A percentile compares a stretch with the other conserved stretches of the same genome.
phyloP scores from a whole-genome alignment of 2,797 vertebrate species.

The Thaleichthys pacificus region DNA sequence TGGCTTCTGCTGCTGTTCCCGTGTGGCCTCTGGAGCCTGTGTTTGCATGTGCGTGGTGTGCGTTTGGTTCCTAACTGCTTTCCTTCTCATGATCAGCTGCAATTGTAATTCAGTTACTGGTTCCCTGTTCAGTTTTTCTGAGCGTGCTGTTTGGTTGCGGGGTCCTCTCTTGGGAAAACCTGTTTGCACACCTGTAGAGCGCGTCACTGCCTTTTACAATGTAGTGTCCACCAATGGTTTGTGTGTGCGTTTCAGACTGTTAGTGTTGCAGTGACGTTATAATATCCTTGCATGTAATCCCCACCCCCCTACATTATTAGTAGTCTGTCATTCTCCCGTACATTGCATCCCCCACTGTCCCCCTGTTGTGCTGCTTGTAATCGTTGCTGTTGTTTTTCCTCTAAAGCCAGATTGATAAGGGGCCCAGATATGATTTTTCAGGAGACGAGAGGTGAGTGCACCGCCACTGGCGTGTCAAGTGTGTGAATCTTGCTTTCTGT shows the following conservation, averaged over 20 bases:
- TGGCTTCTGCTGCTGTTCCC: conserved; percentile 51
- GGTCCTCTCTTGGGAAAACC: neutral
- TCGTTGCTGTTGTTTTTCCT: conserved; percentile 74
- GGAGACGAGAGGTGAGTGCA: conserved; percentile 76
- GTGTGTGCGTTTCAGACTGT: conserved; percentile 14
- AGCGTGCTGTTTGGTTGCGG: neutral
- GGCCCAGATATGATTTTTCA: conserved; percentile 76
- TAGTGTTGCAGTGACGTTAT: conserved; percentile 9
- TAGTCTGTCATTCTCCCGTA: conserved; percentile 30
- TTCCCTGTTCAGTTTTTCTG: neutral
- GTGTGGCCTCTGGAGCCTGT: conserved; percentile 28
- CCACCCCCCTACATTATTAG: neutral
- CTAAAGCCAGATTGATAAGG: conserved; percentile 80
- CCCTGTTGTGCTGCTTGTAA: conserved; percentile 67
- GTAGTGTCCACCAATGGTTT: conserved; percentile 13
- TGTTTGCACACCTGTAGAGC: conserved; percentile 12
- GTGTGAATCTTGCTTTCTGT: conserved; percentile 48
- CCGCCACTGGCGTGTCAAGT: conserved; percentile 62
- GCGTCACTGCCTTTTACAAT: neutral
- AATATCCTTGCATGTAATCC: conserved; percentile 19
- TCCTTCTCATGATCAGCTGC: conserved; percentile 12
- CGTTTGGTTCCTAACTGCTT: conserved; percentile 11
- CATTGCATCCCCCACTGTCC: conserved; percentile 38
- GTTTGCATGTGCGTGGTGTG: conserved; percentile 32
- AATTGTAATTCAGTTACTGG: neutral